Evolutionary conservation across 1,140 invertebrate genomes (phyloP), one percentile per base, ranked within the genome.

Genomic region (Papilio helenus): DNA sequence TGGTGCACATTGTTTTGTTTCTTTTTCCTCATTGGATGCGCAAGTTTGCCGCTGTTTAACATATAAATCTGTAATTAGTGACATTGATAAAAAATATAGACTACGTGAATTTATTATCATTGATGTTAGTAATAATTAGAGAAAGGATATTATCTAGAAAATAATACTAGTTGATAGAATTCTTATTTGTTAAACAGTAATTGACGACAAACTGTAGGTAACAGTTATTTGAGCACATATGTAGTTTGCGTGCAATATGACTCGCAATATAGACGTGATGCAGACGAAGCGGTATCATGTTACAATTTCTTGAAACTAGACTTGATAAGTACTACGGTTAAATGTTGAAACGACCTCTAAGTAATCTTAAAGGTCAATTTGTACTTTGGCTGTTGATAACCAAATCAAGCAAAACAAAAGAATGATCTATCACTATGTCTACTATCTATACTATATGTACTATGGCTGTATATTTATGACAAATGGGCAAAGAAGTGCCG

Each of bases 261-360:
- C 65, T 77, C 46, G 39, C 29, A 76, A 58, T 44, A 44, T 58
- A 71, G 80, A 76, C 51, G 8, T n/a, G 80, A 76, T 76, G 65
- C 65, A 49, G 42, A 49, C 29, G 58, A 16, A 9, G 34, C 51
- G 16, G 76, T 61, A 42, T 77, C 16, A 16, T n/a, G 18, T 77
- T 77, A 77, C 76, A 58, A 23, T 78, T 79, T 34, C 14, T 58
- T 76, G 58, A 77, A 81, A 81, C 34, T 73, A 68, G 29, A 55
- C 18, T 79, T 72, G 71, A 76, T 68, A 46, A 55, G 23, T 2
- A 71, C 34, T n/a, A 61, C 23, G 58, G 2, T 26, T 3, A 61
- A 61, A 26, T 1, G 3, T 26, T 3, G 29, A 61, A 61, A 12
- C 1, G 23, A 23, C 14, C 26, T 61, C 20, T 68, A 18, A 26